A percentile compares a stretch with the other conserved stretches of the same genome.
These are phyloP conservation scores for Xanthia togata DNA, from an alignment of 2,888 invertebrate genomes.

Conservation along the genomic window DNA sequence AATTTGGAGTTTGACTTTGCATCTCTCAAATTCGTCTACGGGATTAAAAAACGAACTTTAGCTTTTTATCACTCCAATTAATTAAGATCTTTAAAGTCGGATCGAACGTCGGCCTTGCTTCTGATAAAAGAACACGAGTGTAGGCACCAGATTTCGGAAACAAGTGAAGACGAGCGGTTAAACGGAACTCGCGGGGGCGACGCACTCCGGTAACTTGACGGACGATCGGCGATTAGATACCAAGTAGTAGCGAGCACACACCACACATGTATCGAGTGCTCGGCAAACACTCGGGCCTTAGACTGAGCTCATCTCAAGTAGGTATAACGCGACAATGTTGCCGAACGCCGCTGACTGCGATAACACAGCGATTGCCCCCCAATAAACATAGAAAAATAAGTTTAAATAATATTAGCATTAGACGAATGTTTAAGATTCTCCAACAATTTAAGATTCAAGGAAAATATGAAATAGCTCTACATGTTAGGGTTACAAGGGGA, in stretches of 20 bases:
- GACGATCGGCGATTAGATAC: slow-evolving; percentile 24
- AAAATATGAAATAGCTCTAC: neutral
- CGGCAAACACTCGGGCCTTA: neutral
- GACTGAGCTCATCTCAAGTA: neutral
- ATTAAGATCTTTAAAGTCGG: neutral
- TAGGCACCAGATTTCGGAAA: neutral
- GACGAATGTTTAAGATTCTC: neutral
- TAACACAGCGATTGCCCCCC: slow-evolving; percentile 11
- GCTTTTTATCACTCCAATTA: neutral
- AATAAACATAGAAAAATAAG: neutral
- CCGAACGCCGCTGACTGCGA: slow-evolving; percentile 5
- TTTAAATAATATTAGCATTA: neutral
- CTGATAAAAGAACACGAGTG: too few relatives aligned
- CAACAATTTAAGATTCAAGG: neutral
- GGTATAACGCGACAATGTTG: slow-evolving; percentile 4
- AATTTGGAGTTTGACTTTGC: too few relatives aligned
- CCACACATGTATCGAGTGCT: neutral
- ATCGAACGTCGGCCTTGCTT: neutral
- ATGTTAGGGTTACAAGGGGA: too few relatives aligned
- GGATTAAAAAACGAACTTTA: too few relatives aligned
- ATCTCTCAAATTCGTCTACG: too few relatives aligned
- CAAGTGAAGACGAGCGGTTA: neutral
- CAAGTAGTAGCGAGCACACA: slow-evolving; percentile 1
- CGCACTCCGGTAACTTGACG: slow-evolving; percentile 2
- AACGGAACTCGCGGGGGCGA: neutral